Conservation (phyloP, 2,113 vertebrate genomes). For the Periophthalmus modestus region DNA sequence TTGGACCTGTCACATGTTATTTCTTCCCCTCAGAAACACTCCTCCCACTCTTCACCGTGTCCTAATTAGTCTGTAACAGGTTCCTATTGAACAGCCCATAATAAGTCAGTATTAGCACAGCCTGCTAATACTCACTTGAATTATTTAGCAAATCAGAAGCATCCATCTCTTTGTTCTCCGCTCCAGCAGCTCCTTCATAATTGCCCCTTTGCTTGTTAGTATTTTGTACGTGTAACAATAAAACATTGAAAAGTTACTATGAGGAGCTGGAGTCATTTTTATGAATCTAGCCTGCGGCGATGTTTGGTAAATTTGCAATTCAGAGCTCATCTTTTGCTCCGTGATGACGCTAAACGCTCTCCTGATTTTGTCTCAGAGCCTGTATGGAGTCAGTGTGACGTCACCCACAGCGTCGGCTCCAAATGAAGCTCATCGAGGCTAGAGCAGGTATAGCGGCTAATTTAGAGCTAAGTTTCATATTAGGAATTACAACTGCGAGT, state of each 20-base stretch:
- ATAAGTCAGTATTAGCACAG: not conserved
- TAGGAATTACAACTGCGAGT: too few relatives aligned
- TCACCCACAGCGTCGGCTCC: too few relatives aligned
- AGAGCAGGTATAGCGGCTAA: too few relatives aligned
- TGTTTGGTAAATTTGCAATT: constrained; percentile 17
- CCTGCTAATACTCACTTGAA: not conserved
- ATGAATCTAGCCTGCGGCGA: constrained; percentile 2
- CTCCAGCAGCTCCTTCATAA: constrained; percentile 1
- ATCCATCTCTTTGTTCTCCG: constrained; percentile 9
- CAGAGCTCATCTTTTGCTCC: constrained; percentile 20
- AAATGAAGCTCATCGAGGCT: too few relatives aligned
- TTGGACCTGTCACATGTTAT: too few relatives aligned
- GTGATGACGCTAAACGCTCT: constrained; percentile 26
- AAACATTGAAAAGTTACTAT: constrained; percentile 10
- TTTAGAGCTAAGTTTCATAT: too few relatives aligned
- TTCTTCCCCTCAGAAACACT: too few relatives aligned
- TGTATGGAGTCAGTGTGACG: too few relatives aligned
- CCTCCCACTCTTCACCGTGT: too few relatives aligned
- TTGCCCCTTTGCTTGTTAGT: not conserved
- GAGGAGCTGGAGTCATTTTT: constrained; percentile 24
- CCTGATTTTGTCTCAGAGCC: constrained; percentile 8
- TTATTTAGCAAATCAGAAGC: constrained; percentile 7
- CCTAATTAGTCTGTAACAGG: not conserved
- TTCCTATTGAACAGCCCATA: not conserved
- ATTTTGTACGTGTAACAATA: constrained; percentile 8